Evolutionary conservation across 35 echinoderm and acorn worm species (phyloP).

Genomic region (Hemicentrotus pulcherrimus): DNA sequence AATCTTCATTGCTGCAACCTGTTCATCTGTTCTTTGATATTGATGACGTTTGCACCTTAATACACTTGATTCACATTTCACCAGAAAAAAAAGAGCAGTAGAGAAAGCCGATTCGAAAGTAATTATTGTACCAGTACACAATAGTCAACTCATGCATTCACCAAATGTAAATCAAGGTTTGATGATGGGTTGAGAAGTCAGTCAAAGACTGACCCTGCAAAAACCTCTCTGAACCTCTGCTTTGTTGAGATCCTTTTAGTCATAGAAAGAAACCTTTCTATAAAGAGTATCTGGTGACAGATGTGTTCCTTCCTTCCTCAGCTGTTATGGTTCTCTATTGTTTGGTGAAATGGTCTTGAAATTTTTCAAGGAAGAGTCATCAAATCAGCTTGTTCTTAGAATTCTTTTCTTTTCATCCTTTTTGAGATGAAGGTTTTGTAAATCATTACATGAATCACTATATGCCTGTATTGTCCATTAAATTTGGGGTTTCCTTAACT

Average conservation of each 20-base stretch:
- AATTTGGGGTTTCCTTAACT: not conserved
- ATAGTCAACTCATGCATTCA: not conserved
- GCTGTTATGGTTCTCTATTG: not conserved
- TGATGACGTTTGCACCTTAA: not conserved
- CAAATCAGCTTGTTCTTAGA: not conserved
- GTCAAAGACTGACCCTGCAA: not conserved
- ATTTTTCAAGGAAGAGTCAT: not conserved
- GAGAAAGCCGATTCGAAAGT: not conserved
- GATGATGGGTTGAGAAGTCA: not conserved
- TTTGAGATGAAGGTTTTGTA: not conserved
- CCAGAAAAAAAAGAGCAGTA: not conserved
- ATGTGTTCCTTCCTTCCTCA: not conserved
- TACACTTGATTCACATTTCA: not conserved
- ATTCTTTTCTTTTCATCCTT: not conserved
- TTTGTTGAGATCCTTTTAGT: not conserved
- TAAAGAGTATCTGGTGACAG: not conserved
- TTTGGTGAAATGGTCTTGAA: not conserved
- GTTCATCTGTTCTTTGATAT: too few relatives aligned
- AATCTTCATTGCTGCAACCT: too few relatives aligned
- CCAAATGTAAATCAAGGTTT: not conserved
- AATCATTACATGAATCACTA: not conserved
- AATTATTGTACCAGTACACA: not conserved
- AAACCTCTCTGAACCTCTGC: not conserved
- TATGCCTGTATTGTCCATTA: not conserved
- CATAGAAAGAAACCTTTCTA: not conserved